Evolutionary conservation across 2,113 vertebrate species (phyloP), one percentile per base, ranked within the genome.

Genomic region (Microcebus lehilahytsara): DNA sequence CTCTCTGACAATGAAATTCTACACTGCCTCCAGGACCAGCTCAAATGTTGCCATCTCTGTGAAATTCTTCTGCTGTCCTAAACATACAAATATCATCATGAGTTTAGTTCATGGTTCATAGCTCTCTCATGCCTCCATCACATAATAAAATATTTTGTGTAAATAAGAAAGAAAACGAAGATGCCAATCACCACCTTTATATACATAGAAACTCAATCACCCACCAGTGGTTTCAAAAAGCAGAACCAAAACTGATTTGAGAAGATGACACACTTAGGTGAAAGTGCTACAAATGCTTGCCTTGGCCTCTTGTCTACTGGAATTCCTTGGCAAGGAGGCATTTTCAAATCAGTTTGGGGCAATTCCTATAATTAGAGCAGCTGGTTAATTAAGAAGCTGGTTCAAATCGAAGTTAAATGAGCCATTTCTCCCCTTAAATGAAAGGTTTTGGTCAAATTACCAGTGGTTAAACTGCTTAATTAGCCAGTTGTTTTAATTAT

Each of bases 341-440:
- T 42, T 96, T 95, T 94, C 80, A 96, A 96, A 93, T 92, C 75
- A 87, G 78, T 96, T 84, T 95, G 86, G 71, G 91, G 42, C 72
- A 97, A 97, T 97, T 89, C 88, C 83, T 97, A 95, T 97, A 94
- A 97, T 98, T 98, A 95, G 6, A 96, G 78, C 83, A 96, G 74
- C 81, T 98, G 96, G 89, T 91, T 97, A 97, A 98, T 96, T 97
- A 98, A 94, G 74, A 96, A 85, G 71, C 42, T 94, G 32, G 46
- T 84, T 96, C 56, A 96, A 96, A 91, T 56, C 53, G 93, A 95
- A 95, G 75, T 88, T 96, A 97, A 96, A 95, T 96, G 94, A 96
- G 96, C 95, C 89, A 96, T 86, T 96, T 96, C 64, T 34, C 64
- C 80, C 56, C 67, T 95, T 96, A 96, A 97, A 97, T 97, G 91